Evolutionary conservation across 2,888 invertebrate species (phyloP), one percentile per base, ranked within the genome.

Genomic region (Pocota personata): DNA sequence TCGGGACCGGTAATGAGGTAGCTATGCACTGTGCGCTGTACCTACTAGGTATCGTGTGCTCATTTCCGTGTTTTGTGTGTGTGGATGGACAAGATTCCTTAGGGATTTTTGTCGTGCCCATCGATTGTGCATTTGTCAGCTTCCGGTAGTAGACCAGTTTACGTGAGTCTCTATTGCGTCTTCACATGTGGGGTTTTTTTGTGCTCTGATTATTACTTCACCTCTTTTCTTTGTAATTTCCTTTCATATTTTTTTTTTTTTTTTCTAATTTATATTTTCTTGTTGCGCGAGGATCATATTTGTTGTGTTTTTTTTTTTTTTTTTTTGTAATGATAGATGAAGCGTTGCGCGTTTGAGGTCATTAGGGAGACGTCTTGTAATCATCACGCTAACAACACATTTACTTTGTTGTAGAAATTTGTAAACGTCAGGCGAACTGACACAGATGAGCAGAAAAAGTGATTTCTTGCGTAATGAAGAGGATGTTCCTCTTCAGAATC

Each of bases 61-160:
- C 62, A 66, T 69, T 80, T 84, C 80, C 80, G 80, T 58, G 62
- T 71, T 46, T 10, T 72, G 24, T 1, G 66, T 3, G 66, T 37
- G 27, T 35, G 32, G 55, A 66, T 46, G 43, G 16, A 67, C 46
- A 37, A 46, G 57, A 79, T 37, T 72, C 72, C 79, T 78, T 73
- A 12, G 71, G 55, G 62, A 72, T 57, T 72, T 71, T 46, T 73
- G 80, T 73, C 57, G 21, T 52, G 40, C 80, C 57, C 66, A 76
- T 80, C 64, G 76, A 71, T 60, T 86, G 86, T 72, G 12, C 86
- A 82, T 86, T 86, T 82, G 60, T 82, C 76, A 82, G 86, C 76
- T 86, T 86, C 86, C 86, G 86, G 86, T 82, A 35, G 71, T 52
- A 79, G 86, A 86, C 86, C 86, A 72, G 86, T 82, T 86, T 72